Evolutionary conservation across 64 coral and sea anemone genomes (phyloP), one percentile per base, ranked within the genome.

Genomic region (Anthopleura sola): DNA sequence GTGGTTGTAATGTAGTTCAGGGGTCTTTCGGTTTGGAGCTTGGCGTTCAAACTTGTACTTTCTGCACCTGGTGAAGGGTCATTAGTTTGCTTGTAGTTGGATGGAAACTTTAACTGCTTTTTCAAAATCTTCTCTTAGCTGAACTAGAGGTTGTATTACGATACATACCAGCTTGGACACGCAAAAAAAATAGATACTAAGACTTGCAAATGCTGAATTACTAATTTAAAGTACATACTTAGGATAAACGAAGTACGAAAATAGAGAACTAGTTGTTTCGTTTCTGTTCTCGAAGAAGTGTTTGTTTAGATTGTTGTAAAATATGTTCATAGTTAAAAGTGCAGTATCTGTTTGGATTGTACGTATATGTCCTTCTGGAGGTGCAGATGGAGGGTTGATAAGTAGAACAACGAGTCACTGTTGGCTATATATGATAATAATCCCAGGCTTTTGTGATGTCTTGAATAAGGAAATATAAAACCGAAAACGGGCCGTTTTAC

Each of bases 381-480:
- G 40, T 44, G 40, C 40, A 44, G 9, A 44, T 6, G 40, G 9
- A 44, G 40, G 9, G 4, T 44, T 44, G 40, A 44, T 44, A 44
- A 8, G 4, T 44, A 44, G 9, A 6, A 44, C 40, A 44, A 44
- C 40, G 40, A 44, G 40, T 8, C 40, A 44, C 40, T 44, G 40
- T n/a, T 44, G 40, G 40, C 40, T 44, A 44, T 3, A 44, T 44
- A n/a, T n/a, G n/a, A n/a, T n/a, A n/a, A n/a, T 58, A 19, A 3
- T 58, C 55, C 14, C 20, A 21, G n/a, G n/a, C n/a, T 44, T 44
- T 15, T 56, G 57, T 62, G 24, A 62, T 24, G 57, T 62, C 24
- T 62, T 62, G 58, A 62, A 62, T n/a, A 62, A 62, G 58, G 58
- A 62, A 62, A 62, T 62, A 20, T 11, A 62, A 62, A 62, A 62